Evolutionary conservation across 2,113 vertebrate species (phyloP).

Genomic region (Taxidea taxus): DNA sequence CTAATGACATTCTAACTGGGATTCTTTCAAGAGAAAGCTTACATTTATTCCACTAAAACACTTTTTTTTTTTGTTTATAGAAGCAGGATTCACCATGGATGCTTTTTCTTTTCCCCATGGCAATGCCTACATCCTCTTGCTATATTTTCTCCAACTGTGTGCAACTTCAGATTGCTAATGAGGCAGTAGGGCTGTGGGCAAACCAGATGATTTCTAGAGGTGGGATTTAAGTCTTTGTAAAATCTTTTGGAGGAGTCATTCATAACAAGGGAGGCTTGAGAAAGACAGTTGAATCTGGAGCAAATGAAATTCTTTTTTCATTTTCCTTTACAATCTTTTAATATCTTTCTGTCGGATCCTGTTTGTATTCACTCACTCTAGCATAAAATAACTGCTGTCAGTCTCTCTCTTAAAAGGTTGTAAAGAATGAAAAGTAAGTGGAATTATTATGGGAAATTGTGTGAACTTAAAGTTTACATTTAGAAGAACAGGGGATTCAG

Average conservation of each 20-base stretch:
- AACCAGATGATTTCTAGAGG: not conserved
- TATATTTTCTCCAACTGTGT: not conserved
- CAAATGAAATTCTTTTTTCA: not conserved
- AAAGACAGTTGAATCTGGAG: constrained; percentile 11
- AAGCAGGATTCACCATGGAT: not conserved
- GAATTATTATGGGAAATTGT: not conserved
- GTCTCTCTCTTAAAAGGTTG: constrained; percentile 20
- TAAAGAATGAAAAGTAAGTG: not conserved
- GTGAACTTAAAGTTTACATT: constrained; percentile 10
- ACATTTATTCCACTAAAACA: constrained; percentile 12
- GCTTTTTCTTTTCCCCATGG: not conserved
- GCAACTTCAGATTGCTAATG: not conserved
- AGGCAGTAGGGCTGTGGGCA: not conserved
- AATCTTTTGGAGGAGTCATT: constrained; percentile 8
- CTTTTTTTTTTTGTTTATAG: constrained; percentile 48
- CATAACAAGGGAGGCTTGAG: not conserved
- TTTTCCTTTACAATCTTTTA: constrained; percentile 1
- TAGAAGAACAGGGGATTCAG: not conserved
- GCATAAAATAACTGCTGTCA: constrained; percentile 10
- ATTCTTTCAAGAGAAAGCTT: constrained; percentile 48
- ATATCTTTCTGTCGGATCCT: not conserved
- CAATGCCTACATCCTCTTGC: not conserved
- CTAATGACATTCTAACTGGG: constrained; percentile 39
- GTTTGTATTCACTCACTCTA: not conserved
- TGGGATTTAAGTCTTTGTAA: constrained; percentile 16